phyloP scores from a whole-genome alignment of 2,113 vertebrate species.

The Notiomystis cincta region DNA sequence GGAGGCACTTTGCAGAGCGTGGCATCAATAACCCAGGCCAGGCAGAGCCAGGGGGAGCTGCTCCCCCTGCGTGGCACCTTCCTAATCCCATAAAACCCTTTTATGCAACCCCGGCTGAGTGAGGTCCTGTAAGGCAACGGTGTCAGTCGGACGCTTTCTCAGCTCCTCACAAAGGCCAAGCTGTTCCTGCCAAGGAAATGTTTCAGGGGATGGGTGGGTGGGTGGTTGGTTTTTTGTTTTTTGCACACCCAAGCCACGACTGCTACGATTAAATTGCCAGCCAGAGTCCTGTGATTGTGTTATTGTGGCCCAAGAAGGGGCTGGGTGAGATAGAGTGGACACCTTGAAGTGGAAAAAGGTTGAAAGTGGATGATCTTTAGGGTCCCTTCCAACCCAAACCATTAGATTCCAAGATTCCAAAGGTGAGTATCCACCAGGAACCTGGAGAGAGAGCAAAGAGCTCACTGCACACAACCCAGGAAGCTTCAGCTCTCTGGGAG shows the following conservation, averaged over 20 bases:
- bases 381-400: neutral
- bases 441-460: neutral
- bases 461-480: neutral
- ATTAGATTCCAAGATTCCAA: neutral
- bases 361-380: neutral
- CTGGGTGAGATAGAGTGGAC: neutral
- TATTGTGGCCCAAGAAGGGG: neutral
- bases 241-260: neutral
- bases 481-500: neutral
- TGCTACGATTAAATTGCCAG: neutral
- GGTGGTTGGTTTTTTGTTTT: neutral
- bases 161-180: slow-evolving; percentile 7
- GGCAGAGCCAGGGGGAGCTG: neutral
- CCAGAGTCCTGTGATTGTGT: neutral
- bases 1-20: neutral
- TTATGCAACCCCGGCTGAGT: slow-evolving; percentile 26
- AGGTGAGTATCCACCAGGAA: neutral
- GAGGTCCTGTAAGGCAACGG: slow-evolving; percentile 47
- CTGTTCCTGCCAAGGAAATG: slow-evolving; percentile 3
- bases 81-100: slow-evolving; percentile 61
- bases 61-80: slow-evolving; percentile 12
- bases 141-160: slow-evolving; percentile 37
- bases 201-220: neutral
- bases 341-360: neutral
- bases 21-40: neutral